These are phyloP conservation scores for Glomeris maerens DNA, from an alignment of 1,140 invertebrate species.

Conservation along the genomic window DNA sequence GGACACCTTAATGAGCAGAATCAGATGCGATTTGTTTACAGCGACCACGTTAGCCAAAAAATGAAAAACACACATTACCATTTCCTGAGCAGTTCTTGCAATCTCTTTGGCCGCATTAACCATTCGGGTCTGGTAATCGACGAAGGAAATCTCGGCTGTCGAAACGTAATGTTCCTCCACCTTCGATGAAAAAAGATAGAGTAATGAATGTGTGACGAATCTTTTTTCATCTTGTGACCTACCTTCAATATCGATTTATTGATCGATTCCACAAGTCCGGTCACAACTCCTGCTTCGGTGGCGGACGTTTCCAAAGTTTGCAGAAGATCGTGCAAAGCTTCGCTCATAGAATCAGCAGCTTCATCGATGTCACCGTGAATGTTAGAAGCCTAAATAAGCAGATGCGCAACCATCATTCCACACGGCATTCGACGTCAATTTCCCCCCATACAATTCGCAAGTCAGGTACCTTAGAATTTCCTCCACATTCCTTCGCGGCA, in stretches of 20 bases:
- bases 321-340: conserved; percentile 66
- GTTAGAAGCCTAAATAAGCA: conserved; percentile 43
- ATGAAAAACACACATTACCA: conserved; percentile 41
- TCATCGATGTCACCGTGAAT: conserved; percentile 73
- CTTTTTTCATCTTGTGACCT: conserved; percentile 30
- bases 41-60: not conserved
- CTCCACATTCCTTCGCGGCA: conserved; percentile 72
- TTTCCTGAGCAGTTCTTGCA: conserved; percentile 78
- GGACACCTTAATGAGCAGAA: conserved; percentile 40
- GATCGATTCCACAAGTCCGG: conserved; percentile 76
- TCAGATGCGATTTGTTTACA: not conserved
- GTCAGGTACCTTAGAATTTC: conserved; percentile 69
- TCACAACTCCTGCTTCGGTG: conserved; percentile 59
- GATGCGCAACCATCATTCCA: conserved; percentile 6
- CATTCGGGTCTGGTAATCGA: conserved; percentile 96
- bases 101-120: conserved; percentile 87
- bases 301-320: conserved; percentile 67
- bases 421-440: too few species aligned
- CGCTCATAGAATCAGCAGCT: conserved; percentile 54
- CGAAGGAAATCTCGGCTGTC: conserved; percentile 43
- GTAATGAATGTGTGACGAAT: too few species aligned
- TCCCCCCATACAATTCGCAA: too few species aligned
- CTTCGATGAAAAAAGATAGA: conserved; percentile 1
- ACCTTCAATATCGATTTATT: conserved; percentile 67
- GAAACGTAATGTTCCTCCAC: conserved; percentile 17